Percentiles rank a stretch among this genome's conserved stretches.
Evolutionary conservation across 1,140 invertebrate genomes (phyloP).

Genomic region (Drosophila baimaii): DNA sequence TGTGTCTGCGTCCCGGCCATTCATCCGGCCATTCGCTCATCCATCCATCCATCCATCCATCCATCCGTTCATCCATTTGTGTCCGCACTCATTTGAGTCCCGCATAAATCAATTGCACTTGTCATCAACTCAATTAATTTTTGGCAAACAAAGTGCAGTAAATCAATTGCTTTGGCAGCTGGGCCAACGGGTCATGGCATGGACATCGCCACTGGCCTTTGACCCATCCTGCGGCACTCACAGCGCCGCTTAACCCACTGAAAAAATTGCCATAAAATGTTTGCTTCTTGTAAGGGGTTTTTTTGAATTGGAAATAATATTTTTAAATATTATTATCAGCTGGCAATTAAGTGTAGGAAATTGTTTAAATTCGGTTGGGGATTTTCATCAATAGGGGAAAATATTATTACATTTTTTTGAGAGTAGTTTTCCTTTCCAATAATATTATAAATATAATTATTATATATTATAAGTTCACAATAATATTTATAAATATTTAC

Average conservation of each 20-base stretch:
- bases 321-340: not conserved
- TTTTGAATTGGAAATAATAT: not conserved
- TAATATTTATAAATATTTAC: not conserved
- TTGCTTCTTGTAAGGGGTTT: no score
- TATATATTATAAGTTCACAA: not conserved
- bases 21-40: constrained; percentile 9
- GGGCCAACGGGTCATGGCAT: constrained; percentile 64
- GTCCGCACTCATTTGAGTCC: constrained; percentile 83
- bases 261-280: no score
- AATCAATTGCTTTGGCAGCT: constrained; percentile 84
- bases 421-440: no score
- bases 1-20: constrained; percentile 21
- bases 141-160: constrained; percentile 85
- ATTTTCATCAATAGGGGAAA: no score
- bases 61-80: constrained; percentile 50
- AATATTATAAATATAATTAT: no score
- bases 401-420: not conserved
- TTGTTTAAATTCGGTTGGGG: no score
- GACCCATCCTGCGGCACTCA: constrained; percentile 13
- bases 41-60: constrained; percentile 21
- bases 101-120: constrained; percentile 85
- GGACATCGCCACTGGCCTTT: constrained; percentile 40
- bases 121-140: constrained; percentile 85
- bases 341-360: not conserved
- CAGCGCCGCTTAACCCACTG: constrained; percentile 14